Evolutionary conservation across 2,797 vertebrate species (phyloP), one percentile per base, ranked within the genome.

Genomic region (Macroramphosus scolopax): DNA sequence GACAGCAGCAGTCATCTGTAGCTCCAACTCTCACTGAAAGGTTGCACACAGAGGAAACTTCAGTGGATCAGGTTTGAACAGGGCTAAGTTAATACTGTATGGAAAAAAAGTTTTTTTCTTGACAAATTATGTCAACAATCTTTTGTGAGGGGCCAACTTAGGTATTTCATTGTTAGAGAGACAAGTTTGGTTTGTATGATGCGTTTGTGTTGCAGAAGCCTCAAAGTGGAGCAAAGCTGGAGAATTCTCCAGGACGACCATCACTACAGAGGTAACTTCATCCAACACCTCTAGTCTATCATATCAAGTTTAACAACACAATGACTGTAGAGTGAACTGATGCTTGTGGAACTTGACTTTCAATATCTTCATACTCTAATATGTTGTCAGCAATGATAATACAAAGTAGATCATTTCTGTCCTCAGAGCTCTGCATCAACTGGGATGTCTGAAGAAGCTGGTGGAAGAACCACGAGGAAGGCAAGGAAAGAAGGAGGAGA

Each of bases 371-470:
- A n/a, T n/a, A n/a, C n/a, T n/a, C n/a, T n/a, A n/a, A n/a, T n/a
- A n/a, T n/a, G n/a, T 3, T 6, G 20, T 22, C 20, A 22, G 20
- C 20, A 6, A 22, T 3, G 3, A 22, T n/a, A 9, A 6, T 26
- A 26, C 25, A 6, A 6, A 26, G 20, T 3, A 22, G 20, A 22
- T 22, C 3, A 6, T 10, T 9, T 26, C 5, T 26, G 25, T 52
- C 34, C 10, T 44, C 59, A 96, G 94, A 85, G 90, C 91, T 50
- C 84, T 95, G 63, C 87, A 90, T 37, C 80, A 84, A 42, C 72
- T 77, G 69, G 66, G 17, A 58, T 51, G 70, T 31, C 48, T 66
- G 82, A 88, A 86, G 44, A 37, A 51, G 10, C 53, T 82, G 50
- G 60, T 82, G 28, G 78, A 77, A 13, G 58, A 80, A 34, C 78